These are phyloP conservation scores for Achroia grisella DNA, from an alignment of 1,140 invertebrate genomes.

Conservation along the genomic window DNA sequence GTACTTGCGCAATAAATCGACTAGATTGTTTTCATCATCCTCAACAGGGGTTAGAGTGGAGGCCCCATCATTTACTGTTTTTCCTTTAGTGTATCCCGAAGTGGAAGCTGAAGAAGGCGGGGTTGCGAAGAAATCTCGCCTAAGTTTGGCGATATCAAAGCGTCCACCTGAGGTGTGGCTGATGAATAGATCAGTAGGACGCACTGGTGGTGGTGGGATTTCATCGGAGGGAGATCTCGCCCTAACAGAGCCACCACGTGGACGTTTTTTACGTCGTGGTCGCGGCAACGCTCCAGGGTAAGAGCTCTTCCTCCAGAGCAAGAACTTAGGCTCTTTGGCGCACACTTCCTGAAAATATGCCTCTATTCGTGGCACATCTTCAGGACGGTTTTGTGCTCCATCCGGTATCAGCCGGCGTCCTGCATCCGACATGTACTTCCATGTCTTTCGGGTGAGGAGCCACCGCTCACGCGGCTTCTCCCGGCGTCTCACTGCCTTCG, in stretches of 20 bases:
- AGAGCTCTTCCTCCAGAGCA: slow-evolving; percentile 87
- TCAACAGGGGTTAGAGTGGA: slow-evolving; percentile 38
- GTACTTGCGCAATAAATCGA: slow-evolving; percentile 80
- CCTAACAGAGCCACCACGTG: slow-evolving; percentile 78
- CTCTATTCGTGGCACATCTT: slow-evolving; percentile 86
- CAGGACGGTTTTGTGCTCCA: slow-evolving; percentile 78
- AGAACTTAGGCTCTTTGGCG: slow-evolving; percentile 82
- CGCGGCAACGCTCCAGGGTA: slow-evolving; percentile 81
- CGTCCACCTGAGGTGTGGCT: slow-evolving; percentile 74
- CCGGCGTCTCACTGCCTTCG: slow-evolving; percentile 69
- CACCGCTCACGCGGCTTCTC: slow-evolving; percentile 84
- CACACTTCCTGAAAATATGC: slow-evolving; percentile 90
- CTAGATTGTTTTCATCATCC: slow-evolving; percentile 73
- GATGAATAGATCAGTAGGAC: slow-evolving; percentile 71
- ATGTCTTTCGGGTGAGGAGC: slow-evolving; percentile 90
- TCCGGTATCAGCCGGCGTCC: slow-evolving; percentile 89
- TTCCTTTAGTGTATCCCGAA: slow-evolving; percentile 31
- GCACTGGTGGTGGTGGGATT: slow-evolving; percentile 42
- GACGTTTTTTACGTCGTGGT: slow-evolving; percentile 69
- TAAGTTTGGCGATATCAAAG: slow-evolving; percentile 79
- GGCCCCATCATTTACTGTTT: too few relatives aligned
- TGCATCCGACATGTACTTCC: slow-evolving; percentile 92
- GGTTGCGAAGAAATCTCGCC: slow-evolving; percentile 76
- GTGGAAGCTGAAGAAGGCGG: slow-evolving; percentile 47
- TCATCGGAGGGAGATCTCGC: slow-evolving; percentile 79